Conservation (phyloP, 2,888 invertebrate species). For the Crioceris asparagi region DNA sequence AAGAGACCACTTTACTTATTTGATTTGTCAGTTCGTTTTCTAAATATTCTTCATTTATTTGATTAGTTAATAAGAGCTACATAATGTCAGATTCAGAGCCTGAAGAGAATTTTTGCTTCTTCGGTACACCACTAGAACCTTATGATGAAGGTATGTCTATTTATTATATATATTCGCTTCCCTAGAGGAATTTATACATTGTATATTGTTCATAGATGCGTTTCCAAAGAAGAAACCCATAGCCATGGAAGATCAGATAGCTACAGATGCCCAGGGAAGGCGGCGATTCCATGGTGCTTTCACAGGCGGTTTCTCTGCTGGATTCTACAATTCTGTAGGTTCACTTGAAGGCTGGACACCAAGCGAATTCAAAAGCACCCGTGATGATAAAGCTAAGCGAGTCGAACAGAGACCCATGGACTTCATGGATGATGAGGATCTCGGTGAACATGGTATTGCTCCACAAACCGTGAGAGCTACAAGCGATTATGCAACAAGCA, state of each 20-base stretch:
- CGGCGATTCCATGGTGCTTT: slow-evolving; percentile 97
- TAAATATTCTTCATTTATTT: too few species aligned
- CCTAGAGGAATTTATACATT: slow-evolving; percentile 1
- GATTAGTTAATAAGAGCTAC: too few species aligned
- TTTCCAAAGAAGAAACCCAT: slow-evolving; percentile 71
- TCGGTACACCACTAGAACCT: slow-evolving; percentile 72
- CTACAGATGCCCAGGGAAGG: slow-evolving; percentile 78
- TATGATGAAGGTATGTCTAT: slow-evolving; percentile 64
- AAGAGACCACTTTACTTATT: too few species aligned
- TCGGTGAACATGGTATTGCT: slow-evolving; percentile 90
- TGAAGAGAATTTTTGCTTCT: slow-evolving; percentile 55
- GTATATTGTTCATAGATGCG: slow-evolving; percentile 48
- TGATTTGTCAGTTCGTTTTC: too few species aligned
- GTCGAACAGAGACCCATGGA: slow-evolving; percentile 69
- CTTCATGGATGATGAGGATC: slow-evolving; percentile 98
- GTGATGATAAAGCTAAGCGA: slow-evolving; percentile 53
- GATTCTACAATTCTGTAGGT: slow-evolving; percentile 94
- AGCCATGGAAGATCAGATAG: slow-evolving; percentile 75
- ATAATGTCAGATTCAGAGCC: slow-evolving; percentile 39
- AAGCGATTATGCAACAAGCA: slow-evolving; percentile 55
- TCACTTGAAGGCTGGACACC: slow-evolving; percentile 94
- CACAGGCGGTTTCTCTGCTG: slow-evolving; percentile 94
- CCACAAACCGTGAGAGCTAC: slow-evolving; percentile 75
- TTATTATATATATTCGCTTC: slow-evolving; percentile 7
- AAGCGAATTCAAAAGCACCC: slow-evolving; percentile 79